These are phyloP conservation scores for Scelioninae gen. 2 DNA, from an alignment of 2,888 invertebrate genomes.

Conservation along the genomic window DNA sequence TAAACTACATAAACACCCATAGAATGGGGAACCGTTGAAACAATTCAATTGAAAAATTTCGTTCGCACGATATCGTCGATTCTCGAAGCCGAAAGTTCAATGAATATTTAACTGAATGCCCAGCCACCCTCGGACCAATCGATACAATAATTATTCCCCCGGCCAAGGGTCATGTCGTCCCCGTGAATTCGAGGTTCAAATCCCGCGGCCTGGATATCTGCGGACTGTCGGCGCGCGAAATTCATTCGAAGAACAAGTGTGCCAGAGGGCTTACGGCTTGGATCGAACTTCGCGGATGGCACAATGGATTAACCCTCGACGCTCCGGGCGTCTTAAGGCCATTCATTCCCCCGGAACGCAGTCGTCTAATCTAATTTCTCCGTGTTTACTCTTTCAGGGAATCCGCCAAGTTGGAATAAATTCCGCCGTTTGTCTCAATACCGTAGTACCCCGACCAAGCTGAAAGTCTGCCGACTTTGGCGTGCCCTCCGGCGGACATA, in stretches of 20 bases:
- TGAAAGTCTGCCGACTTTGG: too few species aligned
- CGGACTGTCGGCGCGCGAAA: constrained; percentile 41
- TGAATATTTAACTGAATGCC: background rate
- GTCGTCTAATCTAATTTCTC: constrained; percentile 54
- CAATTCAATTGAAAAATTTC: too few species aligned
- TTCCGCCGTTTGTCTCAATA: constrained; percentile 44
- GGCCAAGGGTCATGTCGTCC: constrained; percentile 9
- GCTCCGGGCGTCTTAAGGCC: constrained; percentile 43
- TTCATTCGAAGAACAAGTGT: constrained; percentile 50
- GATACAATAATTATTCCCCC: background rate
- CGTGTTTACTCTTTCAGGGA: constrained; percentile 44
- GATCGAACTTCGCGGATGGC: constrained; percentile 47
- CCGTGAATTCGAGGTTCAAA: constrained; percentile 25
- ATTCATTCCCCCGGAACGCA: constrained; percentile 38
- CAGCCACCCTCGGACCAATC: background rate
- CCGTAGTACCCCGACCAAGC: too few species aligned
- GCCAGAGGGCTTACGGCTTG: constrained; percentile 33
- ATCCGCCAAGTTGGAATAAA: constrained; percentile 30
- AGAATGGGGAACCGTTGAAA: too few species aligned
- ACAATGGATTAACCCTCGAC: constrained; percentile 43
- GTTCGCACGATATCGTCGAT: too few species aligned
- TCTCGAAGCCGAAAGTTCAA: too few species aligned
- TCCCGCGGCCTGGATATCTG: constrained; percentile 18
- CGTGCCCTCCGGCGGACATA: constrained; percentile 30
- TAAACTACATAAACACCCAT: too few species aligned